These are phyloP conservation scores for Eueremaeus valkanovi DNA, from an alignment of 2,888 invertebrate species.

Conservation along the genomic window DNA sequence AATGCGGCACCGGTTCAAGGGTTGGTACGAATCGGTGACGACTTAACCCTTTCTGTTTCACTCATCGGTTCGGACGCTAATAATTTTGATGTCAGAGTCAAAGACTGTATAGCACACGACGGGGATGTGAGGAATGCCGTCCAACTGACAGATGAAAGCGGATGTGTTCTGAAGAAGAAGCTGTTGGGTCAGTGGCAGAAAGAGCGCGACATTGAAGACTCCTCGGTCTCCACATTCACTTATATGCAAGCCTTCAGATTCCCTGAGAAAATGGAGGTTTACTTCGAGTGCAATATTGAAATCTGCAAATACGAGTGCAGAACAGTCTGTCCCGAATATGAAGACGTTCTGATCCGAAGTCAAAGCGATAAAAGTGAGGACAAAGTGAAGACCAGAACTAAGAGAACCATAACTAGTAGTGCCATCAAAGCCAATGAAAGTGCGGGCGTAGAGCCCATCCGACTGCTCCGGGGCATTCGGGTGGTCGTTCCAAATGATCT, in stretches of 20 bases:
- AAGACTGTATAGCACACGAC: conserved; percentile 71
- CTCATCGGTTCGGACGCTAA: conserved; percentile 66
- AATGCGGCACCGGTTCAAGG: conserved; percentile 67
- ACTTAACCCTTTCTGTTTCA: conserved; percentile 73
- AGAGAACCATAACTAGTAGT: not conserved
- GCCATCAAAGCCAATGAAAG: conserved; percentile 11
- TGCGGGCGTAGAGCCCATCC: conserved; percentile 57
- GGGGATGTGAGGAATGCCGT: conserved; percentile 64
- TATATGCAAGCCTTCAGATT: conserved; percentile 69
- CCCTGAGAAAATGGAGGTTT: conserved; percentile 76
- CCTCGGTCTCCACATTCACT: conserved; percentile 70
- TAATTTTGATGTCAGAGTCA: conserved; percentile 71
- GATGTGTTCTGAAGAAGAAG: conserved; percentile 73
- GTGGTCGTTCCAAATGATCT: conserved; percentile 69
- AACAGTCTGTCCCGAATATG: conserved; percentile 50
- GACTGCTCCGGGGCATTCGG: conserved; percentile 63
- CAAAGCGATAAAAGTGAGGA: not conserved
- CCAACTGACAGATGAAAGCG: conserved; percentile 67
- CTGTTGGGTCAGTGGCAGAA: conserved; percentile 76
- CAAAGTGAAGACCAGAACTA: conserved; percentile 5
- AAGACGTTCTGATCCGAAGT: conserved; percentile 5
- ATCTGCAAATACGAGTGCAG: conserved; percentile 74
- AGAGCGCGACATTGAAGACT: conserved; percentile 68
- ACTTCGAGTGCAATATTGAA: conserved; percentile 75
- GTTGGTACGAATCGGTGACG: conserved; percentile 73